These are phyloP conservation scores for Scaptomyza tumidula DNA, from an alignment of 2,888 invertebrate species.

Conservation along the genomic window DNA sequence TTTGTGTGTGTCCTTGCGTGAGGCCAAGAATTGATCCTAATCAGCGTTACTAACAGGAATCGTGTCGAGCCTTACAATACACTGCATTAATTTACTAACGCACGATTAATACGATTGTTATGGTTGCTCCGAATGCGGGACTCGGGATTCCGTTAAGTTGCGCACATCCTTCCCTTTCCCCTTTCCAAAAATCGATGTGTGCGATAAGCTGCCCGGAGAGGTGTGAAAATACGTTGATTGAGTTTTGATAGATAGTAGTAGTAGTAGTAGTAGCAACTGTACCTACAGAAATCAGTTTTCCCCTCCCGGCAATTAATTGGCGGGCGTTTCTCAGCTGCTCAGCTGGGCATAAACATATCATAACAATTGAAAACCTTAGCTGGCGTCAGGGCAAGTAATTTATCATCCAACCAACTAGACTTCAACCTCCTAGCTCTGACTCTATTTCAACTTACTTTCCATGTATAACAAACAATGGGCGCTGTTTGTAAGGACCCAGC, in stretches of 20 bases:
- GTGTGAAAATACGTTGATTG: constrained; percentile 74
- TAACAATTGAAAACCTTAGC: constrained; percentile 56
- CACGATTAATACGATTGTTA: constrained; percentile 68
- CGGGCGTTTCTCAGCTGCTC: constrained; percentile 64
- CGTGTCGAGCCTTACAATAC: constrained; percentile 66
- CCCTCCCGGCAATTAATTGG: constrained; percentile 43
- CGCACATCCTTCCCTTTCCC: constrained; percentile 65
- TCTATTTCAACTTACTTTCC: constrained; percentile 5
- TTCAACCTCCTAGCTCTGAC: constrained; percentile 16
- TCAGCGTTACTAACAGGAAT: constrained; percentile 79
- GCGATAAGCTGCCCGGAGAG: constrained; percentile 56
- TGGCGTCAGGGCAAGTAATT: constrained; percentile 62
- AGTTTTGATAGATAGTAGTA: constrained; percentile 46
- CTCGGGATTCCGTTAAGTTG: constrained; percentile 42
- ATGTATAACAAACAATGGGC: constrained; percentile 31
- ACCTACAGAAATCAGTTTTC: constrained; percentile 22
- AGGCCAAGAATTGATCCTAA: constrained; percentile 69
- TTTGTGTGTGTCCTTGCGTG: constrained; percentile 76
- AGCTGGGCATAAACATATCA: constrained; percentile 70
- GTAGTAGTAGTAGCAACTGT: constrained; percentile 56
- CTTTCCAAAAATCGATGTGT: constrained; percentile 42
- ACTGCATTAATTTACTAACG: constrained; percentile 71
- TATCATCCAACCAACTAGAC: constrained; percentile 74
- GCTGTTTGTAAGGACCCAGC: constrained; percentile 26
- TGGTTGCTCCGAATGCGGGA: constrained; percentile 53